Evolutionary conservation across 2,113 vertebrate genomes (phyloP).

Genomic region (Xenotilapia flavipinnis): DNA sequence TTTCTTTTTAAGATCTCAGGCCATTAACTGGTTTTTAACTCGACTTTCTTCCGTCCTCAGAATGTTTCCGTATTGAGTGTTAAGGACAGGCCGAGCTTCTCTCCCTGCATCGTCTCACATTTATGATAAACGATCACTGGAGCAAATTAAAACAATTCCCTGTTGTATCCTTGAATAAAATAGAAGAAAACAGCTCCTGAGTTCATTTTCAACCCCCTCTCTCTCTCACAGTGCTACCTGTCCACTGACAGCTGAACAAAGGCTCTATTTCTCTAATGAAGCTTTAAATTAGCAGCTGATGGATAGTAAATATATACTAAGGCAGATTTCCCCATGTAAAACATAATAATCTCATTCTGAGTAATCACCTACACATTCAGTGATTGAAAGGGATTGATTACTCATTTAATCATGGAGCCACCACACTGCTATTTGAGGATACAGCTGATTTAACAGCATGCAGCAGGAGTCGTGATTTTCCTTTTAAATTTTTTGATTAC

Average conservation of each 20-base stretch:
- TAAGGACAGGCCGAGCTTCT: neutral
- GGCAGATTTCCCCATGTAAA: slow-evolving; percentile 71
- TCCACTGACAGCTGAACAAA: slow-evolving; percentile 73
- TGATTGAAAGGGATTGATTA: slow-evolving; percentile 47
- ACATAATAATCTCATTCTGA: slow-evolving; percentile 70
- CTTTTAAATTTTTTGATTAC: slow-evolving; percentile 27
- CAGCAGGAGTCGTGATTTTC: neutral
- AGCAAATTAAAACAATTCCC: neutral
- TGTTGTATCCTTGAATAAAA: neutral
- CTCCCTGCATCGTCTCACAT: neutral
- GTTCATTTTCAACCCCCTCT: neutral
- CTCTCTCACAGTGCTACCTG: slow-evolving; percentile 26
- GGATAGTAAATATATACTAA: slow-evolving; percentile 78
- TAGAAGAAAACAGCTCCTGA: neutral
- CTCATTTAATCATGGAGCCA: slow-evolving; percentile 28
- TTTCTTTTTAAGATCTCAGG: neutral
- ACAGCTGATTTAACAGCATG: slow-evolving; percentile 22
- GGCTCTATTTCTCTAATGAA: slow-evolving; percentile 62
- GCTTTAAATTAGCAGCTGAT: slow-evolving; percentile 76
- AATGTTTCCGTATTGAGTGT: neutral
- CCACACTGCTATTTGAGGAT: slow-evolving; percentile 17
- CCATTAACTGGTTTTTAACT: neutral
- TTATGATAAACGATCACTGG: neutral
- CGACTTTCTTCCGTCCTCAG: neutral
- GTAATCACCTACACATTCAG: slow-evolving; percentile 65